These are phyloP conservation scores for Paratrypauchen microcephalus DNA, from an alignment of 2,797 vertebrate genomes.

Conservation along the genomic window DNA sequence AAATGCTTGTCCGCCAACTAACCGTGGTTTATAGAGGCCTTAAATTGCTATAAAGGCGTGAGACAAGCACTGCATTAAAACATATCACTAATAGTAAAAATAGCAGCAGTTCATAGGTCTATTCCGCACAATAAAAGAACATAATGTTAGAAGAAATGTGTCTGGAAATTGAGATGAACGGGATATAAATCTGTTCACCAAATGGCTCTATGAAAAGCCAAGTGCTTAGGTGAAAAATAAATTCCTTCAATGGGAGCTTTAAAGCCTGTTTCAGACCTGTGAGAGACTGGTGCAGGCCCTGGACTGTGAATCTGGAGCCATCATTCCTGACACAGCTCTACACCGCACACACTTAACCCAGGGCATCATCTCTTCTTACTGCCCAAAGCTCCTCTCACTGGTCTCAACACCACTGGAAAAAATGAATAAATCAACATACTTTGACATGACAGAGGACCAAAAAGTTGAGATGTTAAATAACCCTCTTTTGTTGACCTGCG, in stretches of 20 bases:
- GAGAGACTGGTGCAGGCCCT: background rate
- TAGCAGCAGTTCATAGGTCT: constrained; percentile 3
- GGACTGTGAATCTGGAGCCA: constrained; percentile 2
- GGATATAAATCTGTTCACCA: constrained; percentile 9
- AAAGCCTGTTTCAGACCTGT: background rate
- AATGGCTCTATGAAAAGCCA: constrained; percentile 11
- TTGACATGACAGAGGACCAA: background rate
- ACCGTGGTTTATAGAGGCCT: background rate
- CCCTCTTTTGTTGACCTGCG: background rate
- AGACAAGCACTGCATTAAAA: constrained; percentile 6
- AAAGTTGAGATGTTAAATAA: background rate
- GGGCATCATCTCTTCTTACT: background rate
- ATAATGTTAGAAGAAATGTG: constrained; percentile 6
- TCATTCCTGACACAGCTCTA: constrained; percentile 2
- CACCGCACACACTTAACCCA: background rate
- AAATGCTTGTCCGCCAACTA: constrained; percentile 6
- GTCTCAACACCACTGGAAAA: background rate
- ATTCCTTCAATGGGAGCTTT: constrained; percentile 2
- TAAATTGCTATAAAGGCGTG: constrained; percentile 8
- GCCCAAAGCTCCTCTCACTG: background rate
- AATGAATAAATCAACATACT: background rate
- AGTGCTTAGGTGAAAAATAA: constrained; percentile 9
- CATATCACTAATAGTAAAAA: constrained; percentile 11
- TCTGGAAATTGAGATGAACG: constrained; percentile 6
- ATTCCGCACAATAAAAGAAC: constrained; percentile 9